Percentiles rank a stretch among this genome's conserved stretches.
Evolutionary conservation across 2,888 invertebrate species (phyloP).

Genomic region (Molorchus minor): DNA sequence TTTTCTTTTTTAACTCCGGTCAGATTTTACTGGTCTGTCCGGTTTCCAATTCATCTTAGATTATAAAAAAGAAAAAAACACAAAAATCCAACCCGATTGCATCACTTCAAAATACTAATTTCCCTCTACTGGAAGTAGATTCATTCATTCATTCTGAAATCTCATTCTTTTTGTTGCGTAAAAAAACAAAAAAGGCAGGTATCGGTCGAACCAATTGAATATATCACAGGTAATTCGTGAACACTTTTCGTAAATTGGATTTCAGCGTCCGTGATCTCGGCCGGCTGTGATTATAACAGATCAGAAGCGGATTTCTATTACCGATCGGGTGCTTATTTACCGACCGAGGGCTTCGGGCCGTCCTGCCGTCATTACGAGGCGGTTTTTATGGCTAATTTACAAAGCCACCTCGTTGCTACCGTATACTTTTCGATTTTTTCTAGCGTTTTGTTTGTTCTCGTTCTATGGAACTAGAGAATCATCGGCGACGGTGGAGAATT

Average conservation of each 20-base stretch:
- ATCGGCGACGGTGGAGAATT: too few species aligned
- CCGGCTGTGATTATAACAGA: slow-evolving; percentile 46
- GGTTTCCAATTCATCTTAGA: too few species aligned
- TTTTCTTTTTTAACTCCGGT: too few species aligned
- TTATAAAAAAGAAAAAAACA: too few species aligned
- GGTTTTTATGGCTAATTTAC: slow-evolving; percentile 49
- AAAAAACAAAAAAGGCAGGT: slow-evolving; percentile 32
- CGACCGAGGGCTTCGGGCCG: slow-evolving; percentile 23
- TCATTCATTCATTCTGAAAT: too few species aligned
- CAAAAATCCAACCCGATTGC: too few species aligned
- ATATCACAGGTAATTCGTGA: slow-evolving; percentile 52
- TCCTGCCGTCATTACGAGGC: slow-evolving; percentile 46
- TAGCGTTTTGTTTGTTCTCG: slow-evolving; percentile 31
- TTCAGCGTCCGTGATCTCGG: slow-evolving; percentile 45
- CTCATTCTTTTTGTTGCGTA: too few species aligned
- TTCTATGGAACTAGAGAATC: not conserved
- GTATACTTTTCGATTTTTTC: slow-evolving; percentile 33
- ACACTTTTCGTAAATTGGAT: slow-evolving; percentile 54
- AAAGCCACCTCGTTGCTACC: slow-evolving; percentile 49
- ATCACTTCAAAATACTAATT: too few species aligned
- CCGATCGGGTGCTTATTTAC: slow-evolving; percentile 45
- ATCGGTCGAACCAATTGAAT: slow-evolving; percentile 40
- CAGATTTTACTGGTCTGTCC: too few species aligned
- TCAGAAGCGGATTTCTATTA: slow-evolving; percentile 45
- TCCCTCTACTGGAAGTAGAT: too few species aligned